Evolutionary conservation across 1,140 invertebrate genomes (phyloP).

Genomic region (Gryllus bimaculatus): DNA sequence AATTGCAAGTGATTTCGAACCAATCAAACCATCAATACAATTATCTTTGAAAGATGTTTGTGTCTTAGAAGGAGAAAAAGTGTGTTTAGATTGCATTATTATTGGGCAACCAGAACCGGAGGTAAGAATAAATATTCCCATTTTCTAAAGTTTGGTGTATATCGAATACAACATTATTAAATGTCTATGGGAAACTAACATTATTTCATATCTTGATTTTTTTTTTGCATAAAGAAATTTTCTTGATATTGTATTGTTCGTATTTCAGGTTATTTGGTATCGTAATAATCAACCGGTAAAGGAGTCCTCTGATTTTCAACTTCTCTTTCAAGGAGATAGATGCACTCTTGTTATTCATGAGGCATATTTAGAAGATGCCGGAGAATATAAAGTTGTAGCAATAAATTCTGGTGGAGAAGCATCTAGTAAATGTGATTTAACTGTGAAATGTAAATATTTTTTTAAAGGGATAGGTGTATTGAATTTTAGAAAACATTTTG

Average conservation of each 20-base stretch:
- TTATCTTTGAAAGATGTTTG: constrained; percentile 56
- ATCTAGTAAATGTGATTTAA: constrained; percentile 59
- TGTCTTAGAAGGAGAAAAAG: constrained; percentile 58
- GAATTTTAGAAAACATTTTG: not conserved
- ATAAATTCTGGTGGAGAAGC: constrained; percentile 71
- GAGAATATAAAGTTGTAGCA: constrained; percentile 70
- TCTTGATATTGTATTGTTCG: constrained; percentile 12
- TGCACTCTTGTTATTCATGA: constrained; percentile 70
- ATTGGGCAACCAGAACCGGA: constrained; percentile 79
- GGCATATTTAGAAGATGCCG: constrained; percentile 63
- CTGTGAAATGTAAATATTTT: constrained; percentile 38
- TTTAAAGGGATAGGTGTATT: not conserved
- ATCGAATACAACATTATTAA: not conserved
- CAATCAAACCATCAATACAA: constrained; percentile 60
- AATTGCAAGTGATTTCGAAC: constrained; percentile 57
- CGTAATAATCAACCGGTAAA: constrained; percentile 74
- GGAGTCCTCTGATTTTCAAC: constrained; percentile 70
- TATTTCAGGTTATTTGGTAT: constrained; percentile 66
- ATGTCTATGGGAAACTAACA: not conserved
- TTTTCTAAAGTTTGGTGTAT: not conserved
- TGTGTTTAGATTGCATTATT: constrained; percentile 69
- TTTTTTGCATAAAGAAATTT: not conserved
- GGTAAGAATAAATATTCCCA: constrained; percentile 34
- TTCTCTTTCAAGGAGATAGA: constrained; percentile 70
- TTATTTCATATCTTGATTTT: not conserved